phyloP scores from a whole-genome alignment of 2,797 vertebrate genomes.

The Tragopan temminckii region DNA sequence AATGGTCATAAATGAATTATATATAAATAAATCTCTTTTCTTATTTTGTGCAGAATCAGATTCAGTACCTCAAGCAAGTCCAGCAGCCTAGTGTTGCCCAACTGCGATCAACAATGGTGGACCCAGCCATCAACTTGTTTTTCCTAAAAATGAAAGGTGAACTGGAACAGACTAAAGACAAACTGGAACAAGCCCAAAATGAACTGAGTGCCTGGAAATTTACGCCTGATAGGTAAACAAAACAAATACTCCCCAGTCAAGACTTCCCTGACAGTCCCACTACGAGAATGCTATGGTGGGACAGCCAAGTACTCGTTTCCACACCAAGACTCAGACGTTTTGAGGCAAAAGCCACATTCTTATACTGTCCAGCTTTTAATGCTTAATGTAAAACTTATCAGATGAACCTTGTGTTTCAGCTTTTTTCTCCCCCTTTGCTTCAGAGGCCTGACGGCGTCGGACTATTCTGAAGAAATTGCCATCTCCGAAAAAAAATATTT shows the following conservation, averaged over 20 bases:
- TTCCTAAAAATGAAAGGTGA: slow-evolving; percentile 99
- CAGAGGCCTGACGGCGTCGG: slow-evolving; percentile 96
- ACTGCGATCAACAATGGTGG: slow-evolving; percentile 98
- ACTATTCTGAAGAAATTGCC: slow-evolving; percentile 99
- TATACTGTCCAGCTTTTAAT: slow-evolving; percentile 94
- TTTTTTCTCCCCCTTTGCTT: slow-evolving; percentile 92
- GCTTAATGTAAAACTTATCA: slow-evolving; percentile 97
- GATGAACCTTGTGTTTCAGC: slow-evolving; percentile 99
- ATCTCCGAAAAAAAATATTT: slow-evolving; percentile 88
- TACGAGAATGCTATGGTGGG: slow-evolving; percentile 98
- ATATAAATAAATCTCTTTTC: slow-evolving; percentile 71
- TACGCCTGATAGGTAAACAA: slow-evolving; percentile 99
- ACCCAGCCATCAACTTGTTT: slow-evolving; percentile 99
- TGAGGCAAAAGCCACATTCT: slow-evolving; percentile 95
- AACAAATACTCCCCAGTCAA: slow-evolving; percentile 97
- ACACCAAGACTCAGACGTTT: slow-evolving; percentile 99
- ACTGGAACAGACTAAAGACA: slow-evolving; percentile 99
- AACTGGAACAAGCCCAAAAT: slow-evolving; percentile 99
- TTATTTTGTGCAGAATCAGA: slow-evolving; percentile 92
- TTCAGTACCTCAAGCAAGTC: slow-evolving; percentile 99
- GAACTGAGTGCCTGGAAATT: slow-evolving; percentile 99
- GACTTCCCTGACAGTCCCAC: slow-evolving; percentile 98
- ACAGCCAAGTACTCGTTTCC: slow-evolving; percentile 97
- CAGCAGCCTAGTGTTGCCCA: slow-evolving; percentile 98
- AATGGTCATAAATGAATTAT: fast-evolving